Evolutionary conservation across 1,140 invertebrate genomes (phyloP), one percentile per base, ranked within the genome.

Genomic region (Drosophila carrolli): DNA sequence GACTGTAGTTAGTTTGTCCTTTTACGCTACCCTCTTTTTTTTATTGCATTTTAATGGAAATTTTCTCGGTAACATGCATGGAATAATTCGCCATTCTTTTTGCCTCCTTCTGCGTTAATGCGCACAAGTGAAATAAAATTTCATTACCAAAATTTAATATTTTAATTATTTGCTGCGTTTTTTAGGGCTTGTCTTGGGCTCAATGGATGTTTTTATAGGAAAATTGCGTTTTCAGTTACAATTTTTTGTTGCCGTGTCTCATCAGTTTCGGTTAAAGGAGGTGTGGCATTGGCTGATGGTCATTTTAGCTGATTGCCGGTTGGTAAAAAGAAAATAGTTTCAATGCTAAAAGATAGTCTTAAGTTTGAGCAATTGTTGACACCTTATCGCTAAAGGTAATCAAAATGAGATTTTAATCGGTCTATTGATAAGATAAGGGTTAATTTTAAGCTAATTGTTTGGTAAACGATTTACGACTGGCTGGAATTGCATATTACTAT

Each of bases 11-110:
- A 65, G 63, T 73, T 65, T 55, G 65, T 61, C 29, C 54, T 59
- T 51, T 55, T 27, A 29, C 37, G 59, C 59, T 40, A 43, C 27
- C 32, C 32, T 63, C 29, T 19, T 9, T 48, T 54, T 62, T 83
- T 86, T 88, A 88, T 88, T 88, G 83, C 83, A 88, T 88, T 83
- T 88, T 88, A 88, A 88, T 88, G 83, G 79, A 83, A 88, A 88
- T 86, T 88, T 86, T 63, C 32, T 32, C 54, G 54, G 14, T 50
- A 44, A 60, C 59, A 71, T 79, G 68, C 68, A 71, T 48, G 55
- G 51, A 46, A 37, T 62, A 78, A 44, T 66, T 62, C 44, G 53
- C 41, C 46, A 65, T 65, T 73, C 54, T 48, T 41, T 46, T 43
- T 48, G 32, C 70, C 82, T 48, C 82, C 82, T 73, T 75, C 66